A percentile compares a stretch with the other conserved stretches of the same genome.
These are phyloP conservation scores for Styela clava DNA, from an alignment of 23 tunicate genomes.

Conservation along the genomic window DNA sequence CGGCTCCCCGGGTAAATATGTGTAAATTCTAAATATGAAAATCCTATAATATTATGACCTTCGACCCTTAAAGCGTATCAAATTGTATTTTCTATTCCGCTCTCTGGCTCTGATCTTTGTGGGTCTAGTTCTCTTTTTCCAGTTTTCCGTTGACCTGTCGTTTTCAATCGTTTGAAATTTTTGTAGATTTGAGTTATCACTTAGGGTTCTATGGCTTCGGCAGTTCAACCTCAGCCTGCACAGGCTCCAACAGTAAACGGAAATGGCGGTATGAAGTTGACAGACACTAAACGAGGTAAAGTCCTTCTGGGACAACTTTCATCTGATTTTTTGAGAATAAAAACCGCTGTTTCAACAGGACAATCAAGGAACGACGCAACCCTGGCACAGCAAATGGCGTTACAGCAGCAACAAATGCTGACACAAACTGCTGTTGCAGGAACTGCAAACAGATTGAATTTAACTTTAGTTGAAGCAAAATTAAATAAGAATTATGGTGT, in stretches of 20 bases:
- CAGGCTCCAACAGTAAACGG: not conserved
- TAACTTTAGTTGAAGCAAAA: slow-evolving; percentile 79
- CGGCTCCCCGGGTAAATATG: too few relatives aligned
- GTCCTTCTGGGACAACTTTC: slow-evolving; percentile 81
- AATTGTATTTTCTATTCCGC: too few relatives aligned
- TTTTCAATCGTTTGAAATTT: too few relatives aligned
- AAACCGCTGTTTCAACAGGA: slow-evolving; percentile 5
- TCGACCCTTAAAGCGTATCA: too few relatives aligned
- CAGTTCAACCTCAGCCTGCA: slow-evolving; percentile 8
- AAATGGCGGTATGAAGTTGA: slow-evolving; percentile 6
- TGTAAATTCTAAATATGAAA: too few relatives aligned
- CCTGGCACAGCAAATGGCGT: slow-evolving; percentile 53
- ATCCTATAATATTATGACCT: too few relatives aligned
- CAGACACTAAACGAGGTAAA: slow-evolving; percentile 19
- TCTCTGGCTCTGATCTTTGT: too few relatives aligned
- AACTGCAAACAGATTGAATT: slow-evolving; percentile 38
- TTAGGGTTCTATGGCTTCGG: slow-evolving; percentile 33
- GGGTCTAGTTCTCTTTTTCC: too few relatives aligned
- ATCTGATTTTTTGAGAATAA: slow-evolving; percentile 54
- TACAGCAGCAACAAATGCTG: slow-evolving; percentile 45
- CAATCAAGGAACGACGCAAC: slow-evolving; percentile 13
- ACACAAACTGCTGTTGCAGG: slow-evolving; percentile 22
- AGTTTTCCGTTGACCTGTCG: too few relatives aligned
- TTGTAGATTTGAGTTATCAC: too few relatives aligned
- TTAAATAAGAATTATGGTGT: slow-evolving; percentile 75